Base-by-base conservation (phyloP, 2,113 vertebrate species). In the Oncorhynchus kisutch region DNA sequence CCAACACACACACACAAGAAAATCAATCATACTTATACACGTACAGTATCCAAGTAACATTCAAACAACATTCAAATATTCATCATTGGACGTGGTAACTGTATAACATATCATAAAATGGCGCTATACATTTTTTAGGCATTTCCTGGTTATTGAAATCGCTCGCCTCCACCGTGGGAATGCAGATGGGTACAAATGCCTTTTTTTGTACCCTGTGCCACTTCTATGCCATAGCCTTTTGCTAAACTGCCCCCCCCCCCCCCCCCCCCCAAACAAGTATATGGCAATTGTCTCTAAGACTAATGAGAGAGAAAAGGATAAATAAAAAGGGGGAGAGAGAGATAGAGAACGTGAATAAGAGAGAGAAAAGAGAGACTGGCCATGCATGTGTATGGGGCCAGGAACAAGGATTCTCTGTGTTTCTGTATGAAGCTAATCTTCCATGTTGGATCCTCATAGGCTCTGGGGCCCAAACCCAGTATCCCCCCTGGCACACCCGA, bases 401-500 rank as follows among this genome's bases (percentile, higher is more conserved):
- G 45, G 4, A 13, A 20, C 48, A 25, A 1, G 66, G 22, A 48
- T 20, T 16, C 51, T 59, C 24, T 31, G 51, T 72, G 1, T 72
- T 20, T 31, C 16, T 59, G 68, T 45, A 22, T 70, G 39, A n/a
- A 25, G 34, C 34, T 70, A 29, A 49, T 76, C 68, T 57, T 70
- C 22, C 34, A n/a, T 71, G 29, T 39, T 49, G 29, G 48, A 20
- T 29, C 27, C 18, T 85, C 65, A 2, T n/a, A 94, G 94, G 88
- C 71, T 72, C 82, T 94, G 72, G 94, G 94, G 6, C 65, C 88
- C 60, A 92, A 88, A 84, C 7, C 84, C 8, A 1, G 24, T 60
- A 91, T 94, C 2, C 81, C 92, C 11, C 84, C 92, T 13, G 84
- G 85, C 48, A 84, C 48, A 68, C 64, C 79, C 0, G 92, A 94